Base-by-base conservation (phyloP, 2,888 invertebrate species). In the Drepanosiphum platanoidis region DNA sequence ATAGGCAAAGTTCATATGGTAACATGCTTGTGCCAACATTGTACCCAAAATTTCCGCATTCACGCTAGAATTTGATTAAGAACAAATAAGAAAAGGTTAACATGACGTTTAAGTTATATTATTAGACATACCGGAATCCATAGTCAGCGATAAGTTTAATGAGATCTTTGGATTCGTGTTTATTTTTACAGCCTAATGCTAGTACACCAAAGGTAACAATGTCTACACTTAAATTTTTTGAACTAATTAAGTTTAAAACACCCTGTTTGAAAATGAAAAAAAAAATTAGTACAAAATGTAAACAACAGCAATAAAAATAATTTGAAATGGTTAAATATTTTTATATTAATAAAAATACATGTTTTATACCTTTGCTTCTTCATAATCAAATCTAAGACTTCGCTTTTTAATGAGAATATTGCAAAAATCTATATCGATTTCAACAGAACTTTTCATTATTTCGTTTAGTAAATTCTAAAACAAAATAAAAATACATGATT, bases 121-220 rank as follows among this genome's bases (percentile, higher is more conserved):
- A 83, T 72, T 46, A 80, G 64, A 87, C 87, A 87, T 89, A 94
- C 94, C 92, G 92, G 80, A 94, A 92, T 86, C 92, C 92, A 86
- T 92, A 91, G 74, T 91, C 91, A 84, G 93, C 91, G 93, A 98
- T 95, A 89, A 94, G 92, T 58, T 90, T 89, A 0, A 97, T 88
- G 13, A 97, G 91, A 87, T 92, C 90, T 77, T 91, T 89, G 7
- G 94, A 95, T 88, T 93, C 92, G 46, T 92, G 91, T 87, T 92
- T 91, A 8, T 91, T 93, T 86, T 90, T 90, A 89, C 97, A 97
- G 18, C 95, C 93, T 88, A 97, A 90, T 0, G 97, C 94, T 86
- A 98, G 90, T 1, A 95, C 93, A 68, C 97, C 97, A 91, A 95
- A 98, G 0, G 97, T 97, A 88, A 95, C 92, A 87, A 96, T 92